Evolutionary conservation across 1,140 invertebrate species (phyloP), one percentile per base, ranked within the genome.

Genomic region (Octopus sinensis): DNA sequence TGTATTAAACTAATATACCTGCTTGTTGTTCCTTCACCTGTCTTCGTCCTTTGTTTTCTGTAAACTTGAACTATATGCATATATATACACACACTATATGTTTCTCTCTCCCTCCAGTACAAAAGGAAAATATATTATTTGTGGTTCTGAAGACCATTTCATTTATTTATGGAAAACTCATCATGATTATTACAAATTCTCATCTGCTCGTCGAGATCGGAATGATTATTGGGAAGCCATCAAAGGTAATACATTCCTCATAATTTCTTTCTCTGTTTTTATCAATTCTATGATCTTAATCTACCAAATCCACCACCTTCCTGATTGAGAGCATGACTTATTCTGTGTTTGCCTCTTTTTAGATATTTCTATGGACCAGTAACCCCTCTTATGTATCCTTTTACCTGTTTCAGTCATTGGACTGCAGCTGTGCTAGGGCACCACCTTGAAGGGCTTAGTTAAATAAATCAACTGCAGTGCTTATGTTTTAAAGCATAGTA

Each of bases 181-280:
- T 88, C 96, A 98, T 86, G 97, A 99, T 88, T 97, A 97, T 88
- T 95, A 96, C 4, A 98, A 98, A 91, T 96, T 98, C 87, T 95
- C 96, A 52, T 98, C 97, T 17, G 96, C 97, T 0, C 91, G 98
- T 82, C 92, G 97, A 81, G 97, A 99, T 91, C 92, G 98, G 17
- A 99, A 99, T 90, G 95, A 97, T 88, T 98, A 96, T 90, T 99
- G 97, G 97, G 98, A 99, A 91, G 96, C 96, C 0, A 97, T 99
- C 62, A 97, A 98, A 92, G 92, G 93, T 92, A 89, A 17, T 75
- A 62, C 23, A 52, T 77, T 54, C 13, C 79, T 13, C 51, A 52
- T 30, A 54, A n/a, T 80, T 75, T 79, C 12, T 80, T 77, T 56
- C 13, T 78, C 51, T 12, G 54, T 53, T n/a, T 51, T 52, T 12